Conservation (phyloP, 1,140 invertebrate genomes). For the Batillaria attramentaria region DNA sequence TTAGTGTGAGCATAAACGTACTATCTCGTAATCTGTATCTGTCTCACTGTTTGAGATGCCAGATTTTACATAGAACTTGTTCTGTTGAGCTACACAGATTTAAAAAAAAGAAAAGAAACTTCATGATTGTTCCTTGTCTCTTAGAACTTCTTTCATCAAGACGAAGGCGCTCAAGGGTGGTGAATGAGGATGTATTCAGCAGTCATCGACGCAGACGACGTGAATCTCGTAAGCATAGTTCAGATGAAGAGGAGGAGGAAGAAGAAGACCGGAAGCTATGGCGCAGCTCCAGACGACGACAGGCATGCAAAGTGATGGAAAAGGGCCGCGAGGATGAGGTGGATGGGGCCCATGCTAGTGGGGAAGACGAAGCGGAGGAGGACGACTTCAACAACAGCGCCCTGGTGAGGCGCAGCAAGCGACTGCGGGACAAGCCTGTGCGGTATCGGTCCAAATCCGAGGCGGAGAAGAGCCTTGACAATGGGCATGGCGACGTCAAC, state of each 20-base stretch:
- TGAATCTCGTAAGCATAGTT: background rate
- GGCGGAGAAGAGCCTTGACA: slow-evolving; percentile 69
- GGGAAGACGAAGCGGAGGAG: slow-evolving; percentile 41
- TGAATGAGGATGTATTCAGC: background rate
- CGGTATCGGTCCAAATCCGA: slow-evolving; percentile 72
- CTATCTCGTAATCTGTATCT: no score
- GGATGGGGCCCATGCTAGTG: slow-evolving; percentile 27
- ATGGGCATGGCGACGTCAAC: slow-evolving; percentile 32
- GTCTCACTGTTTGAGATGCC: no score
- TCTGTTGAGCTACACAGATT: slow-evolving; percentile 24
- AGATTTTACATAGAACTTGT: no score
- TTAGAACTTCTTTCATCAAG: background rate
- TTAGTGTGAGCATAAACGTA: no score
- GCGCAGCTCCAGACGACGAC: background rate
- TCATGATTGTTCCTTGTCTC: background rate
- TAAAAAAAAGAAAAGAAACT: slow-evolving; percentile 11
- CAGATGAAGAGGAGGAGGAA: slow-evolving; percentile 30
- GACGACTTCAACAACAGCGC: slow-evolving; percentile 52
- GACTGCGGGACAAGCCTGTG: slow-evolving; percentile 75
- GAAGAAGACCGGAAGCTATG: background rate
- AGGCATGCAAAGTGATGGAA: background rate
- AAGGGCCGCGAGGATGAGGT: slow-evolving; percentile 8
- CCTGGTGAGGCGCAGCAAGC: slow-evolving; percentile 76
- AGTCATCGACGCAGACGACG: background rate
- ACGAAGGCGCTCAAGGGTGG: background rate